Evolutionary conservation across 2,113 vertebrate species (phyloP).

Genomic region (Lepidothrix coronata): DNA sequence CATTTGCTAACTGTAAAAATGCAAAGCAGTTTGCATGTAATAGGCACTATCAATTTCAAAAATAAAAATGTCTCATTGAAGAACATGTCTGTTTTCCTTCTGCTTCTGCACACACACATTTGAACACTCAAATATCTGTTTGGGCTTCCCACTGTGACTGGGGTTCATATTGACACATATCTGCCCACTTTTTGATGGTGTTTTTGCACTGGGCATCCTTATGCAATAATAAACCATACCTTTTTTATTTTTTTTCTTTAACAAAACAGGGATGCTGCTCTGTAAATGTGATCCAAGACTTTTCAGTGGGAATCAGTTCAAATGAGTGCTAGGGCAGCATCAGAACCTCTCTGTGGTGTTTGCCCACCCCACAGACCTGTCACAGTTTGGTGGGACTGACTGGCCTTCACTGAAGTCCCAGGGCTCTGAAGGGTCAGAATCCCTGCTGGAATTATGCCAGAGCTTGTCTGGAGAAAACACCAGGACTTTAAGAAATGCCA

Average conservation of each 20-base stretch:
- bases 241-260: neutral
- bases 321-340: neutral
- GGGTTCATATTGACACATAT: neutral
- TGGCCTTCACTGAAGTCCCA: neutral
- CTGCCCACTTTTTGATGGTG: neutral
- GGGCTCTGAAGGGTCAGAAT: neutral
- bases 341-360: neutral
- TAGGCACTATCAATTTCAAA: constrained; percentile 53
- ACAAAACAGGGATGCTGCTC: neutral
- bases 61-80: constrained; percentile 23
- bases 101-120: neutral
- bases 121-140: neutral
- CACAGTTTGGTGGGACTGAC: neutral
- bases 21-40: constrained; percentile 26
- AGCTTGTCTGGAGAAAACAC: neutral
- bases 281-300: neutral
- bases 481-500: constrained; percentile 4
- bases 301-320: neutral
- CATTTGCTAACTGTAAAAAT: constrained; percentile 69
- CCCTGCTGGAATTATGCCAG: constrained; percentile 3
- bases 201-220: neutral
- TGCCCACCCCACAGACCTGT: constrained; percentile 1
- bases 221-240: neutral
- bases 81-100: neutral
- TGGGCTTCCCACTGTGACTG: neutral